Evolutionary conservation across 2,797 vertebrate genomes (phyloP), one percentile per base, ranked within the genome.

Genomic region (Sebastes minor): DNA sequence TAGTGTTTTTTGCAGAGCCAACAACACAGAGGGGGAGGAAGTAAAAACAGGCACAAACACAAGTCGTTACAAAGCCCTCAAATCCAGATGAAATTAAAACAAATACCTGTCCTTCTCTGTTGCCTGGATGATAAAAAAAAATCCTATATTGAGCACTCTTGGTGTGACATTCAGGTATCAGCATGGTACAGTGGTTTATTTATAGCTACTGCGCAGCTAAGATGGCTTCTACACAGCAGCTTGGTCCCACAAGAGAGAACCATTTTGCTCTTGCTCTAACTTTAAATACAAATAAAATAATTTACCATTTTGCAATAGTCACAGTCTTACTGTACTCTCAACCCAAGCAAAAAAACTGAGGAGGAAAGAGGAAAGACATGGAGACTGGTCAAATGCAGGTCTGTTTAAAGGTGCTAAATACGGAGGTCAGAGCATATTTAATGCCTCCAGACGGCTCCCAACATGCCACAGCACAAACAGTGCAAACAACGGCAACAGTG

Each of bases 91-190:
- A 80, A 80, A 80, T 85, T 79, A 78, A 77, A 77, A 78, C 65
- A 84, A 81, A 78, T 66, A 83, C 59, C 53, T 56, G 57, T 23
- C 49, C 32, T 56, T 70, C 66, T 75, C 71, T 76, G 28, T 74
- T 55, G 64, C 74, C 30, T 69, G 22, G 73, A 66, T 81, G 75
- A 78, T 74, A 68, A 71, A 66, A 65, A 63, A 75, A 76, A 76
- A 52, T 78, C 52, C 62, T 59, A 71, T 68, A 76, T 64, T 85
- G 66, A 38, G 62, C 66, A 61, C 27, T 73, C 14, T 7, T 67
- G 27, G 46, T 78, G 74, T 86, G 76, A 84, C 78, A 88, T 86
- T 80, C 80, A 72, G 49, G 55, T 71, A 61, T 70, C 55, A 62
- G 73, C 67, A 67, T 52, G 63, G 18, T 64, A 61, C 32, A 38